These are phyloP conservation scores for Eupithecia vulgata DNA, from an alignment of 2,888 invertebrate species.

Conservation along the genomic window DNA sequence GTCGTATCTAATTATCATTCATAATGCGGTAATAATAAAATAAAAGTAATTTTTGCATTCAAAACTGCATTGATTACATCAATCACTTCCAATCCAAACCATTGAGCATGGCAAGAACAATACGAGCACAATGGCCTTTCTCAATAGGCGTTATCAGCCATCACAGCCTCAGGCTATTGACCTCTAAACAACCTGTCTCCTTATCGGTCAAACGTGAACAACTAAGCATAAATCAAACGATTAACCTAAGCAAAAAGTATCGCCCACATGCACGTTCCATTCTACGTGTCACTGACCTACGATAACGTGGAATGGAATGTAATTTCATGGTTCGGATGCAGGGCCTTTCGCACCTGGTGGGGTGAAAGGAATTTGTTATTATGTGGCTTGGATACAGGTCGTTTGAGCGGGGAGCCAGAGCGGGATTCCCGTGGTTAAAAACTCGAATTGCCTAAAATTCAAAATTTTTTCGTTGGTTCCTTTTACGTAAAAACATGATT, in stretches of 20 bases:
- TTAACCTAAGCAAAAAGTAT: conserved; percentile 43
- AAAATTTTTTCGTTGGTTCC: too few species aligned
- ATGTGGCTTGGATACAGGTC: conserved; percentile 19
- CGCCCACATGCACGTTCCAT: conserved; percentile 52
- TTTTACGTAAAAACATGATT: too few species aligned
- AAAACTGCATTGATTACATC: background rate
- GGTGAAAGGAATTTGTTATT: conserved; percentile 14
- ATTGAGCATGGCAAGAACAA: conserved; percentile 8
- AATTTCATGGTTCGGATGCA: conserved; percentile 18
- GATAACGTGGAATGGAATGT: conserved; percentile 44
- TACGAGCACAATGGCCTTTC: conserved; percentile 20
- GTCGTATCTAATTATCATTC: too few species aligned
- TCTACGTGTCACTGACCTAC: conserved; percentile 63
- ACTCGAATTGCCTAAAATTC: too few species aligned
- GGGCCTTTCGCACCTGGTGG: conserved; percentile 19
- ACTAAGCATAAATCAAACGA: conserved; percentile 41
- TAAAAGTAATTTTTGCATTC: too few species aligned
- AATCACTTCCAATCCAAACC: background rate
- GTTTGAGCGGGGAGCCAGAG: background rate
- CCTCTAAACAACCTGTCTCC: conserved; percentile 29
- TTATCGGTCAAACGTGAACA: conserved; percentile 43
- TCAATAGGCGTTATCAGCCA: conserved; percentile 29
- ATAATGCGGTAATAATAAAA: background rate
- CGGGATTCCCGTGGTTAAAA: too few species aligned
- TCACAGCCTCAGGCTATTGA: conserved; percentile 34